Conservation (phyloP, 1,140 invertebrate species). For the Drosophila nigromelanica region DNA sequence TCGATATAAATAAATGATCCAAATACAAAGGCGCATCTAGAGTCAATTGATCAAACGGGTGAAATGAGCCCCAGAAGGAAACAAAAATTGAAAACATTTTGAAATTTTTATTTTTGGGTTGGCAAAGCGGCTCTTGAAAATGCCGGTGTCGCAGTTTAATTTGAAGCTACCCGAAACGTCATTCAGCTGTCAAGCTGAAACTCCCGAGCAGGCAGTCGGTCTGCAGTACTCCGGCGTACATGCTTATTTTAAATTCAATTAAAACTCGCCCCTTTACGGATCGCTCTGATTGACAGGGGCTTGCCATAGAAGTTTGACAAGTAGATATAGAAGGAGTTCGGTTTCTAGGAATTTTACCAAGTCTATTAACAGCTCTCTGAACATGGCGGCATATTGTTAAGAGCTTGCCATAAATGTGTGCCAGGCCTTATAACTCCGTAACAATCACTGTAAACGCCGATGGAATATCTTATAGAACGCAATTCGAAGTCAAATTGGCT, state of each 20-base stretch:
- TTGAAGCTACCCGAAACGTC: constrained; percentile 46
- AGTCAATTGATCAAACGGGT: background rate
- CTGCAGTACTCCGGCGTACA: constrained; percentile 4
- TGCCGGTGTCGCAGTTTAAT: constrained; percentile 13
- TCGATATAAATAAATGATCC: background rate
- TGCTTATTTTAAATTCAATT: constrained; percentile 72
- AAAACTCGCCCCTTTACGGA: constrained; percentile 47
- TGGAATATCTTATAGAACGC: constrained; percentile 23
- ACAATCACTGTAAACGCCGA: constrained; percentile 1
- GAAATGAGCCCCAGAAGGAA: background rate
- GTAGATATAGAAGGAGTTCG: constrained; percentile 13
- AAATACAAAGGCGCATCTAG: no score
- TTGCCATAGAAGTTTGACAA: constrained; percentile 30
- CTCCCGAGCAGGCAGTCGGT: constrained; percentile 7
- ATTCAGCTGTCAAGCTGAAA: constrained; percentile 71
- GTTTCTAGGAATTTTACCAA: constrained; percentile 30
- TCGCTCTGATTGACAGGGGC: constrained; percentile 67
- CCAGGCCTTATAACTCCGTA: background rate
- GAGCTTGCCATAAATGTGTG: background rate
- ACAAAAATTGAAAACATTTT: background rate
- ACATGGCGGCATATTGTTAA: constrained; percentile 61
- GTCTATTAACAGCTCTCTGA: constrained; percentile 53
- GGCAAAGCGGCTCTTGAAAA: constrained; percentile 9
- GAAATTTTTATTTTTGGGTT: constrained; percentile 2
- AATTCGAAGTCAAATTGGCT: constrained; percentile 56